Percentiles rank a stretch among this genome's conserved stretches.
These are phyloP conservation scores for Timandra comae DNA, from an alignment of 2,888 invertebrate species.

Conservation along the genomic window DNA sequence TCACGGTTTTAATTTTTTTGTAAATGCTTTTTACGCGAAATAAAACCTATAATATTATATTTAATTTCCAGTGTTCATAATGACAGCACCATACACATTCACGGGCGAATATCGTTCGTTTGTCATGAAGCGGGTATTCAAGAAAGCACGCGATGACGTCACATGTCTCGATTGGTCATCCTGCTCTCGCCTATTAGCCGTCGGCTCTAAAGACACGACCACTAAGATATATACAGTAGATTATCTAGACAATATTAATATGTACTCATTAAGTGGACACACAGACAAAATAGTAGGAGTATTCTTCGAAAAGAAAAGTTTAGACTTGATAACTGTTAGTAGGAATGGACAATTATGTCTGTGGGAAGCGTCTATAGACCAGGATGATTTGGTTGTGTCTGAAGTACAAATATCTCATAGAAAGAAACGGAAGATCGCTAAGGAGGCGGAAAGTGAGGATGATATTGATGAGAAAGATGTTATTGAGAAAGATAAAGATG, in stretches of 20 bases:
- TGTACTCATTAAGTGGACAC: slow-evolving; percentile 88
- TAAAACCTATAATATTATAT: too few species aligned
- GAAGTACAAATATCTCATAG: slow-evolving; percentile 70
- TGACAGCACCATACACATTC: slow-evolving; percentile 88
- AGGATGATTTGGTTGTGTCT: slow-evolving; percentile 79
- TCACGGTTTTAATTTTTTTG: too few species aligned
- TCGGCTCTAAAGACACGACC: slow-evolving; percentile 93
- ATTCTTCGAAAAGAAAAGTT: slow-evolving; percentile 90
- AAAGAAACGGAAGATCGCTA: slow-evolving; percentile 54
- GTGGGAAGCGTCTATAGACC: slow-evolving; percentile 90
- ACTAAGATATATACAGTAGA: slow-evolving; percentile 88
- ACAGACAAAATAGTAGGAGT: slow-evolving; percentile 89
- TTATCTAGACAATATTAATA: slow-evolving; percentile 84
- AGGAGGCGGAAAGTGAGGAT: slow-evolving; percentile 78
- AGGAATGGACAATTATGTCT: slow-evolving; percentile 89
- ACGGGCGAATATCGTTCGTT: slow-evolving; percentile 93
- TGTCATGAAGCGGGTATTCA: slow-evolving; percentile 87
- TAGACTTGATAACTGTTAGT: slow-evolving; percentile 90
- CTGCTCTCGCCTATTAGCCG: slow-evolving; percentile 92
- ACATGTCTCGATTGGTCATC: slow-evolving; percentile 94
- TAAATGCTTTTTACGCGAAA: too few species aligned
- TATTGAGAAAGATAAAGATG: slow-evolving; percentile 74
- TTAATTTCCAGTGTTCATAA: slow-evolving; percentile 87
- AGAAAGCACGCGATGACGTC: slow-evolving; percentile 88
- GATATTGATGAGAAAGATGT: slow-evolving; percentile 78